Evolutionary conservation across 2,888 invertebrate species (phyloP), one percentile per base, ranked within the genome.

Genomic region (Limnephilus marmoratus): DNA sequence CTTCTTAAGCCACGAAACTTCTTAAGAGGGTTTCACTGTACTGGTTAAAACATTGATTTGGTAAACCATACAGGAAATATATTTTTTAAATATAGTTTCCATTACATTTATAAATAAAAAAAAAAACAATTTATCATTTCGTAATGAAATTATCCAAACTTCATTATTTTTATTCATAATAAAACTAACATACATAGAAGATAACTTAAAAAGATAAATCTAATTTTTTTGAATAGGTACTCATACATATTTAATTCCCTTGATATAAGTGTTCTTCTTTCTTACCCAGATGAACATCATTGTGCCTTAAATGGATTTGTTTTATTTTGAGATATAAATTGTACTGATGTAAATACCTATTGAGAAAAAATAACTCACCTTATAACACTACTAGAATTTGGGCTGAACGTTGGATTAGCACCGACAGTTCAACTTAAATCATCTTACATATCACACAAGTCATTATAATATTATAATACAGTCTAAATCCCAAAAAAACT

Each of bases 221-320:
- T 68, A 68, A 68, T 68, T 68, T 24, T n/a, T 68, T 68, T 68
- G 9, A 68, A 68, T 68, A 68, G 68, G 68, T 68, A 68, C n/a
- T 24, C 24, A n/a, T 83, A 83, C 24, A n/a, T 83, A 83, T 83
- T 83, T 83, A 83, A 68, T 24, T 68, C 68, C 68, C 68, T 68
- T 24, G 83, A 83, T 37, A n/a, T 37, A 83, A 41, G 34, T 34
- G 83, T 83, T 83, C 49, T 53, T 87, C 53, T 68, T 87, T 31
- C 53, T 49, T 53, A 87, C 49, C 53, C 87, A 68, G 53, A 53
- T 87, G 53, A 87, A 87, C 53, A 90, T 37, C 53, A 91, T 37
- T 86, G 91, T 86, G 91, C 86, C 86, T 91, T 91, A 91, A 91
- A 85, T 86, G 81, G 68, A 91, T 91, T 91, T 86, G 34, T 91